These are phyloP conservation scores for Oenanthe oenanthe DNA, from an alignment of 2,113 vertebrate species.

Conservation along the genomic window DNA sequence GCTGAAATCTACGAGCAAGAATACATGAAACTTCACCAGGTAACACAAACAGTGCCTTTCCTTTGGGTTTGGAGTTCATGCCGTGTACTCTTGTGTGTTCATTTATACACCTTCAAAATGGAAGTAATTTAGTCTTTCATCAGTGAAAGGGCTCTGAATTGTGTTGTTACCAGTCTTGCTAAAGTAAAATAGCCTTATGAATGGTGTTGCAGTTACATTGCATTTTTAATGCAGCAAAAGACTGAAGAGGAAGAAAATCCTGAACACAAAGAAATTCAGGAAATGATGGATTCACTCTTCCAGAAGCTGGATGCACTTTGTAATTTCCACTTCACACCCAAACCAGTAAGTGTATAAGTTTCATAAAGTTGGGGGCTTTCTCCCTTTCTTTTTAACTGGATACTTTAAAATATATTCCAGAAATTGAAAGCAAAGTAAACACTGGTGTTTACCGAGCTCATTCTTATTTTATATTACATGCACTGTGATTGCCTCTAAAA, in stretches of 20 bases:
- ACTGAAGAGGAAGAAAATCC: conserved; percentile 89
- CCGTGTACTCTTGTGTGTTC: background rate
- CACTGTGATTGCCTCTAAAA: background rate
- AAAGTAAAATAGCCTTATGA: background rate
- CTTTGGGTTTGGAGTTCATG: background rate
- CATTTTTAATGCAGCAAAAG: conserved; percentile 79
- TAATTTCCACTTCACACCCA: conserved; percentile 96
- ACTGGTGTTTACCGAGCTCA: background rate
- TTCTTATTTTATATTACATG: background rate
- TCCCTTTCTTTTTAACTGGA: background rate
- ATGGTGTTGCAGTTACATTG: background rate
- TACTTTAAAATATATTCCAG: background rate
- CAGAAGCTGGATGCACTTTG: conserved; percentile 93
- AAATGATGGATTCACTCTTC: conserved; percentile 93
- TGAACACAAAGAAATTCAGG: conserved; percentile 91
- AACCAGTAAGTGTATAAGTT: conserved; percentile 82
- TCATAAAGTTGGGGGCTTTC: background rate
- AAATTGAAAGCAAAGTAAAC: background rate
- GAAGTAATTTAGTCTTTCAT: background rate
- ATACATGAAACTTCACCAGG: conserved; percentile 91
- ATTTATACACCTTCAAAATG: background rate
- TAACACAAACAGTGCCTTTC: conserved; percentile 29
- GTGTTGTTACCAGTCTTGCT: background rate
- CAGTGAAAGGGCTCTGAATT: background rate
- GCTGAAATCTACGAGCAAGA: conserved; percentile 97